phyloP scores from a whole-genome alignment of 2,888 invertebrate species.

The Aporophyla lueneburgensis region DNA sequence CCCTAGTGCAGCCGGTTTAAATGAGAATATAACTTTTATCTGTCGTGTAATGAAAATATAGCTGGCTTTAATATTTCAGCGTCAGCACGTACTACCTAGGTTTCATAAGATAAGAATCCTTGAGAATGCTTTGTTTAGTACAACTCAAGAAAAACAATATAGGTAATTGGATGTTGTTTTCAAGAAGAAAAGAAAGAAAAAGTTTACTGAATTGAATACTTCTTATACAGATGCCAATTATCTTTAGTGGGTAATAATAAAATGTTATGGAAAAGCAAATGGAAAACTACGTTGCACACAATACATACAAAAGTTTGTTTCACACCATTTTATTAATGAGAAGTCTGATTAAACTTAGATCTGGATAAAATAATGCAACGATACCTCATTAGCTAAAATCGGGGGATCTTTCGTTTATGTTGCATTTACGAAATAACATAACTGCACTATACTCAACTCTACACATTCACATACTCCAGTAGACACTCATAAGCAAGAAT shows the following conservation, averaged over 20 bases:
- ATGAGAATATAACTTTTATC: constrained; percentile 23
- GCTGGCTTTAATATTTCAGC: constrained; percentile 9
- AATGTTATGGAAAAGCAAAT: background rate
- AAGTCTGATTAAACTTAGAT: background rate
- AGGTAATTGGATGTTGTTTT: constrained; percentile 4
- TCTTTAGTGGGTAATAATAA: background rate
- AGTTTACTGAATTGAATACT: background rate
- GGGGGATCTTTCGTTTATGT: background rate
- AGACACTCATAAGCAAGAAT: background rate
- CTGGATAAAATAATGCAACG: background rate
- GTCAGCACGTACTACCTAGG: background rate
- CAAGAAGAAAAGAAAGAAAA: background rate
- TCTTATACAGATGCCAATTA: background rate
- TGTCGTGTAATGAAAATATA: constrained; percentile 22
- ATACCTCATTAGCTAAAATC: background rate
- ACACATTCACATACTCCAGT: background rate
- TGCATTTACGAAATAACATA: background rate
- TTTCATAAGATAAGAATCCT: background rate
- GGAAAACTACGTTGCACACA: background rate
- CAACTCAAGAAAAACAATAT: constrained; percentile 1
- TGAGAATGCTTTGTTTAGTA: constrained; percentile 9
- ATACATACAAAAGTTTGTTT: background rate
- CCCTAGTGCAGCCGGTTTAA: constrained; percentile 1
- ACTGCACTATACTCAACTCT: no score
- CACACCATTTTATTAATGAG: background rate